Conservation (phyloP, 2,797 vertebrate species). For the Mormyrops boulengeri region DNA sequence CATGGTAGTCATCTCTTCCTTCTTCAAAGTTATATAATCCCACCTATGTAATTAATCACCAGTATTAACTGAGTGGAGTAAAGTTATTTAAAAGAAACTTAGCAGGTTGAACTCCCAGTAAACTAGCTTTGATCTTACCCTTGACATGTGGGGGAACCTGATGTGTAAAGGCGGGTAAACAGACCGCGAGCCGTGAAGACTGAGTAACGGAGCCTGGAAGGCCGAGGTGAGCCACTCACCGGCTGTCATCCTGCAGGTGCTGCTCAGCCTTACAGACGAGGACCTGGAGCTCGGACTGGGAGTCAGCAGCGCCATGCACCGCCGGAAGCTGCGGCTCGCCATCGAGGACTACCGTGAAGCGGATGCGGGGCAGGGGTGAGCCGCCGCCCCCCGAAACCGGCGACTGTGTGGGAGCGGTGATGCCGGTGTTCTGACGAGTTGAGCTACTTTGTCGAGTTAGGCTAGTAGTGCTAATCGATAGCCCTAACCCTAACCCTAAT, state of each 20-base stretch:
- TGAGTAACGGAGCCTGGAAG: background rate
- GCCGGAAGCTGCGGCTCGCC: conserved; percentile 75
- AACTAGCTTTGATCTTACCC: background rate
- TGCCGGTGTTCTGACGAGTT: too few species aligned
- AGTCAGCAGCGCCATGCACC: conserved; percentile 70
- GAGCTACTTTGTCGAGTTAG: too few species aligned
- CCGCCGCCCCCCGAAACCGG: too few species aligned
- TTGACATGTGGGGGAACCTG: background rate
- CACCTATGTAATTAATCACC: background rate
- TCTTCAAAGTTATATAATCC: background rate
- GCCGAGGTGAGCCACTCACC: background rate
- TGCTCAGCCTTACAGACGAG: conserved; percentile 73
- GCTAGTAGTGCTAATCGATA: too few species aligned
- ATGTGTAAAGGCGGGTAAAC: background rate
- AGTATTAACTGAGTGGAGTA: background rate
- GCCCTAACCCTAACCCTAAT: too few species aligned
- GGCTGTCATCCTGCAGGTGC: conserved; percentile 55
- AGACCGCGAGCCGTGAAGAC: background rate
- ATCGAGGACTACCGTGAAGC: conserved; percentile 80
- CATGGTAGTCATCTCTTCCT: background rate
- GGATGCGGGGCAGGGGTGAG: conserved; percentile 69
- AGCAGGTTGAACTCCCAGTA: background rate
- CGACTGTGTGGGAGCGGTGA: too few species aligned
- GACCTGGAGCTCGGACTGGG: conserved; percentile 73
- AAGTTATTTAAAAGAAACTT: background rate